phyloP scores from a whole-genome alignment of 2,113 vertebrate genomes.

The Dolichallabes microphthalmus region DNA sequence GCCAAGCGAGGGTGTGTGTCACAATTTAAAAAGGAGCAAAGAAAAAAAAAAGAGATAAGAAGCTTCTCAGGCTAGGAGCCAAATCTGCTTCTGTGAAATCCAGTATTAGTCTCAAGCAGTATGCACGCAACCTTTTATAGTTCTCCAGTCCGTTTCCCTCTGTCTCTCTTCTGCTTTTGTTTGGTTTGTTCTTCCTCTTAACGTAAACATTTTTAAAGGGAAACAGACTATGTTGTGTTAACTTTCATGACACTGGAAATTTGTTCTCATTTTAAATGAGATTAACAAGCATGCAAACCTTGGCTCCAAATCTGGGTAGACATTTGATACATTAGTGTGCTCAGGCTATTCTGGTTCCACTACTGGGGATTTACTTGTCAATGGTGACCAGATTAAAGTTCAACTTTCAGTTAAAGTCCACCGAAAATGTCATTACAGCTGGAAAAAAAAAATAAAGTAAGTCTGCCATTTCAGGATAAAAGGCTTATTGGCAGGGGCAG shows the following conservation, averaged over 20 bases:
- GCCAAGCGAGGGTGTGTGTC: slow-evolving; percentile 63
- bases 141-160: slow-evolving; percentile 2
- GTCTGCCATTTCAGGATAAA: slow-evolving; percentile 35
- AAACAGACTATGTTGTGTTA: background rate
- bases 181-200: slow-evolving; percentile 17
- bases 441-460: slow-evolving; percentile 26
- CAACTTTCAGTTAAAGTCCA: slow-evolving; percentile 25
- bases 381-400: slow-evolving; percentile 26
- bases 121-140: slow-evolving; percentile 50
- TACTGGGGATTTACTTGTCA: slow-evolving; percentile 21
- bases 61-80: slow-evolving; percentile 48
- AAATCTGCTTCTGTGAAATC: slow-evolving; percentile 55
- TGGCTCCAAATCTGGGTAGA: background rate
- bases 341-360: slow-evolving; percentile 12
- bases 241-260: background rate
- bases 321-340: background rate
- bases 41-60: slow-evolving; percentile 51
- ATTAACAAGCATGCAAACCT: background rate
- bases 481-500: slow-evolving; percentile 9
- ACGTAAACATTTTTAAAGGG: background rate
- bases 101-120: slow-evolving; percentile 52
- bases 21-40: slow-evolving; percentile 54
- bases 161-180: slow-evolving; percentile 5
- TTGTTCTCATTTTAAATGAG: background rate
- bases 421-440: slow-evolving; percentile 27